Conservation (phyloP, 2,888 invertebrate genomes). For the Himalopsyche kuldschensis region DNA sequence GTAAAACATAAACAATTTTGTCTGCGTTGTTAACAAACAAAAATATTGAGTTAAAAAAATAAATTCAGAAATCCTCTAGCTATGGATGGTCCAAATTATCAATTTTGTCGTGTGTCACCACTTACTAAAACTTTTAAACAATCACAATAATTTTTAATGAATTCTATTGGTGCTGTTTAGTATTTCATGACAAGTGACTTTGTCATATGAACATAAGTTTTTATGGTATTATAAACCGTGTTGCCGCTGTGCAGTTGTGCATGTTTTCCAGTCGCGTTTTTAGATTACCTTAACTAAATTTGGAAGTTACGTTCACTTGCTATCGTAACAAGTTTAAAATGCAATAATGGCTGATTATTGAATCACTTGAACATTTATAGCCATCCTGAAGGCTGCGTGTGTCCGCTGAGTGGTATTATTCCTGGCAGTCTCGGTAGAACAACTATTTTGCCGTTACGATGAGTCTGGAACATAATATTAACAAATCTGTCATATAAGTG, state of each 20-base stretch:
- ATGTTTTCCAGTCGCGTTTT: constrained; percentile 22
- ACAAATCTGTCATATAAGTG: not conserved
- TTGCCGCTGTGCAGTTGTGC: constrained; percentile 23
- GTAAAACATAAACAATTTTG: constrained; percentile 19
- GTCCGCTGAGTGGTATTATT: constrained; percentile 74
- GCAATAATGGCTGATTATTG: not conserved
- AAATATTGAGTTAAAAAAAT: constrained; percentile 7
- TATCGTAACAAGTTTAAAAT: not conserved
- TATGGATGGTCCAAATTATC: not conserved
- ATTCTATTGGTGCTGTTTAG: constrained; percentile 8
- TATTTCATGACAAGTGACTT: not conserved
- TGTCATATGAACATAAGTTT: not conserved
- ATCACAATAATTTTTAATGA: constrained; percentile 10
- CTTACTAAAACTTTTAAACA: not conserved
- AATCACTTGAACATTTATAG: constrained; percentile 48
- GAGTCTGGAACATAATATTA: constrained; percentile 41
- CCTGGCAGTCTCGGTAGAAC: constrained; percentile 69
- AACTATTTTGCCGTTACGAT: constrained; percentile 61
- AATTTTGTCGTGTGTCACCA: not conserved
- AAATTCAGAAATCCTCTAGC: constrained; percentile 4
- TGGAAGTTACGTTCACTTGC: constrained; percentile 3
- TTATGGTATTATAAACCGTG: constrained; percentile 12
- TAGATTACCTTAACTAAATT: not conserved
- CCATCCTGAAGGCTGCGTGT: constrained; percentile 73
- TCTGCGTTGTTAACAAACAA: not conserved